These are phyloP conservation scores for Pristionchus fissidentatus DNA, from an alignment of 2,888 invertebrate species.

Conservation along the genomic window DNA sequence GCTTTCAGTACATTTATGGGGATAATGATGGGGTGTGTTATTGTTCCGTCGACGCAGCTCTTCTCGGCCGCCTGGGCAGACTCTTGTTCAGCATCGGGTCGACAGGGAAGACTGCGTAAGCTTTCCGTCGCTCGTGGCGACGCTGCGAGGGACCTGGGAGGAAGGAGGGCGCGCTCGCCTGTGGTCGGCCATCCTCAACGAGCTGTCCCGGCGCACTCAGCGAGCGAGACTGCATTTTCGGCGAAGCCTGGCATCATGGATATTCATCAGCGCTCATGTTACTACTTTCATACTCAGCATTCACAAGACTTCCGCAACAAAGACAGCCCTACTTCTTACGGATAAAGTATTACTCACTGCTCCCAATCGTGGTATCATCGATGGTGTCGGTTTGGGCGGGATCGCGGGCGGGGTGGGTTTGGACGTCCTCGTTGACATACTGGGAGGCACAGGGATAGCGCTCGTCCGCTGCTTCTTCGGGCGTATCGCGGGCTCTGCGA, in stretches of 20 bases:
- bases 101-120: conserved; percentile 68
- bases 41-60: conserved; percentile 20
- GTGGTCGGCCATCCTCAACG: not conserved
- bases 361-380: conserved; percentile 36
- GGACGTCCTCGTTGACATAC: not conserved
- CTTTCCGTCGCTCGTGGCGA: conserved; percentile 58
- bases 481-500: not conserved
- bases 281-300: not conserved
- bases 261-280: no score
- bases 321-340: no score
- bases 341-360: not conserved
- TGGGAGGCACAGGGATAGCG: conserved; percentile 6
- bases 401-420: not conserved
- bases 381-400: conserved; percentile 7
- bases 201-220: not conserved
- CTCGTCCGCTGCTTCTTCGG: conserved; percentile 8
- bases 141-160: conserved; percentile 30
- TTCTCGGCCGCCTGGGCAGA: conserved; percentile 60
- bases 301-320: no score
- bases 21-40: not conserved
- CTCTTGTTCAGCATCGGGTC: conserved; percentile 69
- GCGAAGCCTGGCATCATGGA: conserved; percentile 5
- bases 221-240: not conserved
- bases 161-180: not conserved
- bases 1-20: not conserved